Base-by-base conservation (phyloP, 2,113 vertebrate genomes). In the Psittacara wagleri region DNA sequence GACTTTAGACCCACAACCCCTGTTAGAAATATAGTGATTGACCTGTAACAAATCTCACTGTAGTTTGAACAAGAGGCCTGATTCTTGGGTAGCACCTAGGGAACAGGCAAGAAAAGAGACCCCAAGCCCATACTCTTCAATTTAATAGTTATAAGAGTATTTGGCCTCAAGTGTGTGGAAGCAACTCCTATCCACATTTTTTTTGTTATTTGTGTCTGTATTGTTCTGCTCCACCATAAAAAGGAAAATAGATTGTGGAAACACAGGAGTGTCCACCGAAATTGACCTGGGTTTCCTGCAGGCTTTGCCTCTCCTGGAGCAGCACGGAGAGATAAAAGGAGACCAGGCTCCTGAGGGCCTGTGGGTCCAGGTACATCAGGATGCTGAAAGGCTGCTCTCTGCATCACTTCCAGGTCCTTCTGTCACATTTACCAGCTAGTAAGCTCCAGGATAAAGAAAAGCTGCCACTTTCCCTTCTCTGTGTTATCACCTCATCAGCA, bases 311-410 rank as follows among this genome's bases (percentile, higher is more conserved):
- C 28, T 57, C 44, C 49, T 41, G 25, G 27, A 51, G 25, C 37
- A 69, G 9, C n/a, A 25, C 1, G 5, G 35, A 59, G 7, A 2
- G 2, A 0, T 4, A 6, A 28, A 57, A 11, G 7, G 1, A 0
- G 1, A 44, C 23, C 16, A 74, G 35, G 17, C 2, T 76, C 5
- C 8, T 23, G 28, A 2, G 1, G 7, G 4, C 2, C 28, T 62
- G 17, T 24, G 43, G 10, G 22, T 33, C 43, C 46, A 39, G 22
- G n/a, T 17, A 17, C 8, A 28, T 49, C 61, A 75, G 14, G 16
- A 33, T 52, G 24, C 29, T 46, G 51, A 74, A 55, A 88, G 11
- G 10, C 24, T 67, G 18, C 15, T 88, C 17, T 43, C 51, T 23
- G 44, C 41, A n/a, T 29, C 23, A 33, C 27, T 80, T 67, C 22